Percentiles rank a stretch among this genome's conserved stretches.
Evolutionary conservation across 2,888 invertebrate genomes (phyloP).

Genomic region (Stictocephala bisonia): DNA sequence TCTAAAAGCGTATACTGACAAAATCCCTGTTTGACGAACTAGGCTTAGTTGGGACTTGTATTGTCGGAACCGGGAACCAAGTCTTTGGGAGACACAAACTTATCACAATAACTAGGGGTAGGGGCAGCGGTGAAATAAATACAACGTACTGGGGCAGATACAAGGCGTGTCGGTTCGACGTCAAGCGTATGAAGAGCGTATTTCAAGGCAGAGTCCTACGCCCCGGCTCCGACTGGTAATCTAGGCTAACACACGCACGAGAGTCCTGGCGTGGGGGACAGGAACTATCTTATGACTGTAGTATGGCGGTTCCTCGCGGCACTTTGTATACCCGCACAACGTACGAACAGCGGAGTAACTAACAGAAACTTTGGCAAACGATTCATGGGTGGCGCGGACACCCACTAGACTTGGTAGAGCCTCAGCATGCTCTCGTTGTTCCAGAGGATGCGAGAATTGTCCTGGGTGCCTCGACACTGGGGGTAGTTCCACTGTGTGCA

Average conservation of each 20-base stretch:
- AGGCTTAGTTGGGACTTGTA: constrained; percentile 34
- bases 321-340: constrained; percentile 46
- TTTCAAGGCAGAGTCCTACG: background rate
- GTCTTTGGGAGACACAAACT: constrained; percentile 20
- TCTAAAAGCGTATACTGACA: constrained; percentile 48
- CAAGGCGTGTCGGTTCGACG: background rate
- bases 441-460: constrained; percentile 56
- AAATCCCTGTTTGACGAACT: constrained; percentile 41
- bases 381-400: constrained; percentile 23
- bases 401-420: constrained; percentile 57
- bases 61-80: constrained; percentile 14
- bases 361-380: constrained; percentile 48
- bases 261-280: constrained; percentile 29
- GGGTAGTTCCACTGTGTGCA: constrained; percentile 63
- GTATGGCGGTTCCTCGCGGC: constrained; percentile 34
- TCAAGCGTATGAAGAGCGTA: background rate
- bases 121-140: background rate
- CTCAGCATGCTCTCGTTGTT: constrained; percentile 58
- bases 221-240: constrained; percentile 11
- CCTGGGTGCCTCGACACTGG: constrained; percentile 52
- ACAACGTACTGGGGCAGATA: constrained; percentile 6
- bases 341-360: constrained; percentile 41
- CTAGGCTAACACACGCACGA: constrained; percentile 33
- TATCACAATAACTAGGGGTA: constrained; percentile 16
- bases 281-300: constrained; percentile 49